phyloP scores from a whole-genome alignment of 2,113 vertebrate genomes.

The Pollimyrus isidori region DNA sequence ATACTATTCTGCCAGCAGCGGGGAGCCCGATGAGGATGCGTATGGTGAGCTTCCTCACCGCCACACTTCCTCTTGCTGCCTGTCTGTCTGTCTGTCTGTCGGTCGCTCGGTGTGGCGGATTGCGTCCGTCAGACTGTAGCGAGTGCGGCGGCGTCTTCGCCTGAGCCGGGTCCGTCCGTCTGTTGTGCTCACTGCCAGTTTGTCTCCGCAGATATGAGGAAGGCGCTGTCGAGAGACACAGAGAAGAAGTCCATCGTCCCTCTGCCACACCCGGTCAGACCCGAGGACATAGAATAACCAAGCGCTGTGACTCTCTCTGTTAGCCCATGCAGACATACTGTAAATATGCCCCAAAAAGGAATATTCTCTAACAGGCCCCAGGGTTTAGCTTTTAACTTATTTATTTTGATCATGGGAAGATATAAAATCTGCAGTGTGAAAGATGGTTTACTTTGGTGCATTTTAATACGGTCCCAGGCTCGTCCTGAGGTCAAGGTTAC shows the following conservation, averaged over 20 bases:
- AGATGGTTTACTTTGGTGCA: not conserved
- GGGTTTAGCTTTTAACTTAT: slow-evolving; percentile 4
- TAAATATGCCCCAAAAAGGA: slow-evolving; percentile 1
- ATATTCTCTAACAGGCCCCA: slow-evolving; percentile 6
- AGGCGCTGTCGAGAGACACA: slow-evolving; percentile 84
- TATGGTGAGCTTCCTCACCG: slow-evolving; percentile 66
- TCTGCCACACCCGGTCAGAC: slow-evolving; percentile 86
- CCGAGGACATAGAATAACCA: slow-evolving; percentile 91
- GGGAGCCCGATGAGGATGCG: slow-evolving; percentile 89
- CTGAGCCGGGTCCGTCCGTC: too few species aligned
- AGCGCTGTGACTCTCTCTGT: slow-evolving; percentile 55
- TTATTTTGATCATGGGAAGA: not conserved
- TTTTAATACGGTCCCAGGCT: not conserved
- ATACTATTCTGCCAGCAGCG: slow-evolving; percentile 92
- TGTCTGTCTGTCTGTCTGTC: not conserved
- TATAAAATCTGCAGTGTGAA: not conserved
- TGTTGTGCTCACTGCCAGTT: not conserved
- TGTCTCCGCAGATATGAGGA: slow-evolving; percentile 80
- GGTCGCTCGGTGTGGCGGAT: not conserved
- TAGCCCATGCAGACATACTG: not conserved
- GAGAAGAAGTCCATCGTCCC: slow-evolving; percentile 95
- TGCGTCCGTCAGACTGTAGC: not conserved
- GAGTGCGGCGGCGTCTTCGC: not conserved
- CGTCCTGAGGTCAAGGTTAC: not conserved
- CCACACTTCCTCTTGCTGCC: not conserved